phyloP scores from a whole-genome alignment of 2,888 invertebrate genomes.

The Malthinus seriepunctatus region DNA sequence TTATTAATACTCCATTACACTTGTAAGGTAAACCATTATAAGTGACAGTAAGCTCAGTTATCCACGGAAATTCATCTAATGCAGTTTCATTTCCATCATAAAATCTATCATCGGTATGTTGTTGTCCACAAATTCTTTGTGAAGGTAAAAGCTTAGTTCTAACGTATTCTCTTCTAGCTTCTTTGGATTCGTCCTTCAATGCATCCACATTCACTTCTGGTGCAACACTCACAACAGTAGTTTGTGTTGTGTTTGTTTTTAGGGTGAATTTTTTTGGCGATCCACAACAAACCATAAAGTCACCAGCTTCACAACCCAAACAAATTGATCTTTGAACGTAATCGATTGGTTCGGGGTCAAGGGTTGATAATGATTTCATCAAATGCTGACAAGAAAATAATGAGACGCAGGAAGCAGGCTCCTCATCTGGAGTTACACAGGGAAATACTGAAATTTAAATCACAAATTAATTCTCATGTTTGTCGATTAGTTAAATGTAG shows the following conservation, averaged over 20 bases:
- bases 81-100: slow-evolving; percentile 3
- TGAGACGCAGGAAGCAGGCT: slow-evolving; percentile 6
- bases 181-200: neutral
- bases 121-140: too few species aligned
- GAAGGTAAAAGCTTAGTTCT: too few species aligned
- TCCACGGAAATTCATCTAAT: slow-evolving; percentile 22
- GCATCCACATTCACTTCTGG: too few species aligned
- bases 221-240: too few species aligned
- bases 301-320: too few species aligned
- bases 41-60: slow-evolving; percentile 11
- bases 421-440: slow-evolving; percentile 13
- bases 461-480: too few species aligned
- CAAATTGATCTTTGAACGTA: slow-evolving; percentile 13
- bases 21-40: slow-evolving; percentile 13
- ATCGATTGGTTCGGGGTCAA: slow-evolving; percentile 7
- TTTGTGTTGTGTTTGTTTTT: neutral
- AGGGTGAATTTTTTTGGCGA: neutral
- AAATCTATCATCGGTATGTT: too few species aligned
- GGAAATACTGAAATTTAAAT: slow-evolving; percentile 9
- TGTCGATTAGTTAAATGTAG: too few species aligned
- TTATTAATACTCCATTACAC: too few species aligned
- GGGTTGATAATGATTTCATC: slow-evolving; percentile 11
- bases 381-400: slow-evolving; percentile 15
- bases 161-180: neutral
- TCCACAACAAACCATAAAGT: slow-evolving; percentile 16